These are phyloP conservation scores for Eulemur coronatus DNA, from an alignment of 2,797 vertebrate species.

Conservation along the genomic window DNA sequence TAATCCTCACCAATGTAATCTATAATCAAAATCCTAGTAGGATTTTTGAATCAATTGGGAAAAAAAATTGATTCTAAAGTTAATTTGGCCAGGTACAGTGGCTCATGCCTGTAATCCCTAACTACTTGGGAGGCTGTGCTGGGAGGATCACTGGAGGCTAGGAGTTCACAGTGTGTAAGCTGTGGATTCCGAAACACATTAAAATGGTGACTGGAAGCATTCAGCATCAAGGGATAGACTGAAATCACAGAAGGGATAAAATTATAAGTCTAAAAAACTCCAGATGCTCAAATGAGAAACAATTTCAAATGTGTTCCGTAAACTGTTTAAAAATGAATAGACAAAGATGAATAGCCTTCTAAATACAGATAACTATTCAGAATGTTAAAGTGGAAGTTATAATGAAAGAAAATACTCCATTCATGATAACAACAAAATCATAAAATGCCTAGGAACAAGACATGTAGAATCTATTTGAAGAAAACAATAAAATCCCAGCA, in stretches of 20 bases:
- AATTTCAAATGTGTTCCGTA: background rate
- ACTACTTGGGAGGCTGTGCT: background rate
- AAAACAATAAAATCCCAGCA: constrained; percentile 12
- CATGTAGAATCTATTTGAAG: background rate
- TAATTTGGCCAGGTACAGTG: background rate
- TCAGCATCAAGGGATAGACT: background rate
- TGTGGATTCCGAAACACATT: background rate
- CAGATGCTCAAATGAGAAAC: background rate
- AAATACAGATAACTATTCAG: background rate
- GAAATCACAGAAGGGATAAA: background rate
- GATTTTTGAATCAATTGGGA: background rate
- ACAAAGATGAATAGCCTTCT: background rate
- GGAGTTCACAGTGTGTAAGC: background rate
- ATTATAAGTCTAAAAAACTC: background rate
- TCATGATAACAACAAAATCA: background rate
- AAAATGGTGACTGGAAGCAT: background rate
- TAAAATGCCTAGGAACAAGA: background rate
- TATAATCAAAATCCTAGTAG: background rate
- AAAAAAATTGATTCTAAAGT: background rate
- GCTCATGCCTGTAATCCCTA: background rate
- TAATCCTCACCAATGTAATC: background rate
- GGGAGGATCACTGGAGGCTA: background rate
- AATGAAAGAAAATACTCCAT: background rate
- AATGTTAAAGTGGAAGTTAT: background rate
- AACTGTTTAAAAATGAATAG: background rate